Evolutionary conservation across 2,113 vertebrate genomes (phyloP).

Genomic region (Psilopsiagon aurifrons): DNA sequence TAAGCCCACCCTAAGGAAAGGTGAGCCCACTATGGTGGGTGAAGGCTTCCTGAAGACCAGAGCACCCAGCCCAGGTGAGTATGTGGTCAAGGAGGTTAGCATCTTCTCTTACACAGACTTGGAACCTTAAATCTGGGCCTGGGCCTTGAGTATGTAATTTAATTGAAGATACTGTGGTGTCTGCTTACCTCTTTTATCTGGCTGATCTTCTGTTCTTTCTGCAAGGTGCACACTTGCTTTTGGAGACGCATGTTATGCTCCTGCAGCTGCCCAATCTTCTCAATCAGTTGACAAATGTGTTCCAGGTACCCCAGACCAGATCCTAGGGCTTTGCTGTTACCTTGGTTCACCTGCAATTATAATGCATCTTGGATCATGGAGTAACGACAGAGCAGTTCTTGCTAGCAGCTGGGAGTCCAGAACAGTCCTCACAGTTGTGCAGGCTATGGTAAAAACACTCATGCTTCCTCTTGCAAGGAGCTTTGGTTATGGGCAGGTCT

Average conservation of each 20-base stretch:
- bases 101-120: background rate
- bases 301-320: constrained; percentile 86
- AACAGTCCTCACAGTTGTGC: background rate
- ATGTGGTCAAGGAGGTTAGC: background rate
- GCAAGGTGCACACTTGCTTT: constrained; percentile 80
- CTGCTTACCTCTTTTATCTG: constrained; percentile 81
- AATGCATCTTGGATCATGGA: background rate
- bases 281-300: constrained; percentile 88
- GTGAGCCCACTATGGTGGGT: background rate
- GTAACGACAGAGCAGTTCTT: background rate
- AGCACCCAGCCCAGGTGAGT: background rate
- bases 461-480: background rate
- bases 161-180: background rate
- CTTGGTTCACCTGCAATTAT: constrained; percentile 76
- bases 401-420: background rate
- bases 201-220: constrained; percentile 76
- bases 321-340: constrained; percentile 67
- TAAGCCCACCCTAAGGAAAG: background rate
- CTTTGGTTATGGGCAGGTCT: background rate
- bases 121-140: background rate
- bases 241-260: constrained; percentile 84
- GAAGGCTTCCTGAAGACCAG: background rate
- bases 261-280: constrained; percentile 88
- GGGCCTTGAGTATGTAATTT: background rate
- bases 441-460: background rate